Base-by-base conservation (phyloP, 2,888 invertebrate species). In the Agonopterix subpropinquella region DNA sequence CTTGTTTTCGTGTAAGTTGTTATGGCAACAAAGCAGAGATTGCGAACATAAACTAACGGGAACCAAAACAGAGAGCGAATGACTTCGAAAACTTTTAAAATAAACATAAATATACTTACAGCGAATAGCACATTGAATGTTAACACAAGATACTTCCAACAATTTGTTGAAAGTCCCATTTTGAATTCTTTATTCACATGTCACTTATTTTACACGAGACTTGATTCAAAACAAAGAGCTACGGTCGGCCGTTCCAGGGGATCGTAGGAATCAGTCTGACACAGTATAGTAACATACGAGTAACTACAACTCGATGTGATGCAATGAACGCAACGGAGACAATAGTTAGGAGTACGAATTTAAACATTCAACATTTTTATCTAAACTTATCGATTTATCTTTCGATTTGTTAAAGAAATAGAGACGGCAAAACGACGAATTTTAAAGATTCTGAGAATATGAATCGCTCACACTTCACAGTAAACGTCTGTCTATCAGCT, bases 61-160 rank as follows among this genome's bases (percentile, higher is more conserved):
- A 62, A 54, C 41, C 45, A 42, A 28, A 28, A 28, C 28, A 28
- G 11, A 39, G 43, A 11, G 9, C 11, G 10, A 47, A 47, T 59
- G 55, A 55, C 53, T 51, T 36, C 36, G n/a, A 47, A 60, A 56
- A 55, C 53, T 50, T 36, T 47, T 36, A 39, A 59, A 56, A 50
- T 45, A 50, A 48, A 56, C 28, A 28, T 58, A 44, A 55, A 53
- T 50, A 50, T 67, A 84, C 89, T 88, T 60, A 89, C 89, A 49
- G 81, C 88, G 64, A 89, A 87, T 58, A 89, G 64, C 43, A 86
- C 69, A 58, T 89, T 88, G 74, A 84, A 89, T 57, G 78, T 79
- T 65, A 89, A 64, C 64, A 89, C 87, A 18, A 89, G 71, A 71
- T 88, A 88, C 76, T 88, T 87, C 85, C 88, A 88, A 65, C 88